Base-by-base conservation (phyloP, 2,888 invertebrate genomes). In the Lottia scabra region DNA sequence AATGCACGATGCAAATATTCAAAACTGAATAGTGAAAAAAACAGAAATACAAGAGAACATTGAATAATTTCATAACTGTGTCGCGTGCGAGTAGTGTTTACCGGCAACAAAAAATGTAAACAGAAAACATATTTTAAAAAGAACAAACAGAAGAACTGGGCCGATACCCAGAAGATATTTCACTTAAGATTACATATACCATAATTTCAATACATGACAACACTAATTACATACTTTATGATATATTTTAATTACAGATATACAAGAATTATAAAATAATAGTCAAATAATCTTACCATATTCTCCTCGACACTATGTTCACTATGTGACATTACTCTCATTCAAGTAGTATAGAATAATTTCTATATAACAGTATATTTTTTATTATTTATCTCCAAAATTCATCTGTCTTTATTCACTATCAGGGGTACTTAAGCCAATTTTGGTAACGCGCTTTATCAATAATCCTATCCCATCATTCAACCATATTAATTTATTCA, bases 401-500 rank as follows among this genome's bases (percentile, higher is more conserved):
- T 19, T 56, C 19, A 56, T 56, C 56, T 56, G 19, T 23, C 19
- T 23, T 65, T 67, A 70, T 67, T 67, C 68, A 38, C 67, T 69
- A 63, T 63, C 65, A 63, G 65, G 69, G 72, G 66, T 67, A 75
- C 75, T 78, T 69, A 75, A 70, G 74, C 75, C 76, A 77, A 80
- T 78, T 76, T 77, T 74, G 75, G 73, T 71, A 73, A 73, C 79
- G 73, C 80, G 75, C 77, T 77, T 79, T 80, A 80, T 81, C 81
- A 80, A 83, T 82, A 82, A 81, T 82, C 81, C 81, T 79, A 81
- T 81, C 80, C 75, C 81, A 78, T 78, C 78, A 81, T 81, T 80
- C 80, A 81, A 82, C 77, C 75, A 81, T 81, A 84, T 84, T 84
- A 84, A 84, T 84, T 81, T 81, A 81, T 81, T 79, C 78, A 73